A percentile compares a stretch with the other conserved stretches of the same genome.
phyloP scores from a whole-genome alignment of 2,888 invertebrate species.

The Morinoia aosen region DNA sequence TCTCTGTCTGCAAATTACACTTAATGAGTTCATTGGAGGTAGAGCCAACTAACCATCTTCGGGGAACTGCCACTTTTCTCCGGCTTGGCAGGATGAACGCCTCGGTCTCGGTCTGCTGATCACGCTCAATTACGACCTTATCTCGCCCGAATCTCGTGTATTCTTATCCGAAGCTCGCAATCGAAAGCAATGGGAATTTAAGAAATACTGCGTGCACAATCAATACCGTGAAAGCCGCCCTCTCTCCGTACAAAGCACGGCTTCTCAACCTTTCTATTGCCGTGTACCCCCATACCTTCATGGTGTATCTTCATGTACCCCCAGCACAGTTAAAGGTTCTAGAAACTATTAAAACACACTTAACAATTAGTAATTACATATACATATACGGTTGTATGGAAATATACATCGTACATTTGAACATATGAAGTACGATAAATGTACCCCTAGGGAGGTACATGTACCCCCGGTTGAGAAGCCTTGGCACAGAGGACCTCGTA shows the following conservation, averaged over 20 bases:
- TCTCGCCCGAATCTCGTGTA: not conserved
- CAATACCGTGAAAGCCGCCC: not conserved
- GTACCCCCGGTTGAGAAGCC: too few species aligned
- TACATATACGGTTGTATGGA: too few species aligned
- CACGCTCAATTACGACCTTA: not conserved
- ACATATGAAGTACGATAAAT: too few species aligned
- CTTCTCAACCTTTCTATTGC: too few species aligned
- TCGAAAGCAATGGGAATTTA: constrained; percentile 1
- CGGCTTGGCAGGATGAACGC: not conserved
- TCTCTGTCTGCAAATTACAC: constrained; percentile 12
- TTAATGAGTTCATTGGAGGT: not conserved
- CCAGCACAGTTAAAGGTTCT: too few species aligned
- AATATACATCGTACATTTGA: too few species aligned
- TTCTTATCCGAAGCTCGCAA: not conserved
- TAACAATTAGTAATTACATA: too few species aligned
- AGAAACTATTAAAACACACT: too few species aligned
- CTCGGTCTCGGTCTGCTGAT: not conserved
- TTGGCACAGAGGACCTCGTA: not conserved
- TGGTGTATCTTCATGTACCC: too few species aligned
- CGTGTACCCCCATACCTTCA: too few species aligned
- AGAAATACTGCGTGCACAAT: not conserved
- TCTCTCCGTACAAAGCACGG: not conserved
- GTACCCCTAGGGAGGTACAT: too few species aligned
- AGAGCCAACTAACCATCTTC: not conserved
- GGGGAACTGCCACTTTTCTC: not conserved